A percentile compares a stretch with the other conserved stretches of the same genome.
These are phyloP conservation scores for Drosophila subobscura DNA, from an alignment of 1,140 invertebrate genomes.

Conservation along the genomic window DNA sequence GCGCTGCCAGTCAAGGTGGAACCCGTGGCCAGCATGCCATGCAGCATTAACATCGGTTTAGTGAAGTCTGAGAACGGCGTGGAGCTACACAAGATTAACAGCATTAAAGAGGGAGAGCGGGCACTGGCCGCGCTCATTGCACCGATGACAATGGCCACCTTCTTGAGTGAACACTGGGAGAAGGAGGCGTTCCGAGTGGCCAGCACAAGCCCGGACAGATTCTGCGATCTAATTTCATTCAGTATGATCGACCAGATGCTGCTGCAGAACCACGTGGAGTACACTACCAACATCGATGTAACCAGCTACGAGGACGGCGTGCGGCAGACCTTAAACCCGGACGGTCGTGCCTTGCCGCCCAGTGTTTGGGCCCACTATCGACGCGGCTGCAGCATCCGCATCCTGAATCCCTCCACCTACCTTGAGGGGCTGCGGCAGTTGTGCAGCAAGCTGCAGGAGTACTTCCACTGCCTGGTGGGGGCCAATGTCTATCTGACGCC, in stretches of 20 bases:
- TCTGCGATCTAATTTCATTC: slow-evolving; percentile 90
- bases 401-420: slow-evolving; percentile 97
- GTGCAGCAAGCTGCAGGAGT: slow-evolving; percentile 94
- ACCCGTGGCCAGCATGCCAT: no score
- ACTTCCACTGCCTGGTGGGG: slow-evolving; percentile 96
- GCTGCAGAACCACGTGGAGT: slow-evolving; percentile 89
- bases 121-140: slow-evolving; percentile 89
- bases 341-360: slow-evolving; percentile 88
- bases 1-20: no score
- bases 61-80: not conserved
- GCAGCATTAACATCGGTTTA: no score
- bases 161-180: slow-evolving; percentile 91
- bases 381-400: slow-evolving; percentile 94
- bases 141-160: slow-evolving; percentile 87
- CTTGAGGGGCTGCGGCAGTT: slow-evolving; percentile 86
- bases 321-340: slow-evolving; percentile 94
- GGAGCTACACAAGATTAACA: slow-evolving; percentile 75
- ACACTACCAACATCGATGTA: slow-evolving; percentile 94
- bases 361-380: slow-evolving; percentile 96
- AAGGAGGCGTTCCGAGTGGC: slow-evolving; percentile 90
- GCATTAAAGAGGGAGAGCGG: slow-evolving; percentile 85
- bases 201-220: slow-evolving; percentile 88
- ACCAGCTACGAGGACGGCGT: slow-evolving; percentile 91
- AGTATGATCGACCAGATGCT: slow-evolving; percentile 91
- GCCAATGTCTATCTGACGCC: slow-evolving; percentile 98